These are phyloP conservation scores for Picus viridis DNA, from an alignment of 2,797 vertebrate species.

Conservation along the genomic window DNA sequence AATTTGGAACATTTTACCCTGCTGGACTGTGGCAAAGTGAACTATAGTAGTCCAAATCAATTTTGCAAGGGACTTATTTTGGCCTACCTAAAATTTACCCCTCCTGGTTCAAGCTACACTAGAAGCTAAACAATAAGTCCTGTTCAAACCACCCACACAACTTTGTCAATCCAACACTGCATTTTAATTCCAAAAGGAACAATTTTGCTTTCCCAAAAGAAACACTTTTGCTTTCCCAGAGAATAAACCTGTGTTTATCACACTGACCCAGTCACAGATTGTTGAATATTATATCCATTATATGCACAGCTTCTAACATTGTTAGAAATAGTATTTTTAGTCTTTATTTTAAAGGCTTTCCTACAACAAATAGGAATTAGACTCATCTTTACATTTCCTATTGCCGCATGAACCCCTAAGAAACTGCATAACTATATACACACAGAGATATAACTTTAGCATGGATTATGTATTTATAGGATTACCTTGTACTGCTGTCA, in stretches of 20 bases:
- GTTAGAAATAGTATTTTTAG: not conserved
- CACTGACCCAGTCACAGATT: not conserved
- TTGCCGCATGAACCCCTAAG: not conserved
- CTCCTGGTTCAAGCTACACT: not conserved
- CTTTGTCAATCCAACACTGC: not conserved
- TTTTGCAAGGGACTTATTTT: not conserved
- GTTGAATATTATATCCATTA: not conserved
- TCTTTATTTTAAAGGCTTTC: not conserved
- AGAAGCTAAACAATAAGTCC: not conserved
- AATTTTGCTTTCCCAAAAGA: not conserved
- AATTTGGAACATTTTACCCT: not conserved
- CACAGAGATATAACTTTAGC: not conserved
- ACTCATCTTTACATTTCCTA: not conserved
- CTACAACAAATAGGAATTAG: not conserved
- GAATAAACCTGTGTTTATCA: not conserved
- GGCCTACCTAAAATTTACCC: not conserved
- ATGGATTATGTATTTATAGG: conserved; percentile 48
- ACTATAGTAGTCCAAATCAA: not conserved
- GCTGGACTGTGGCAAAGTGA: not conserved
- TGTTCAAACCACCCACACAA: not conserved
- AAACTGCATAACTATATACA: not conserved
- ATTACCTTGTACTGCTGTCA: conserved; percentile 18
- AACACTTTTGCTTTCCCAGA: not conserved
- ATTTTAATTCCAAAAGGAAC: not conserved
- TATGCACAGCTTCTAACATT: not conserved